These are phyloP conservation scores for Lamprotornis superbus DNA, from an alignment of 2,113 vertebrate genomes.

Conservation along the genomic window DNA sequence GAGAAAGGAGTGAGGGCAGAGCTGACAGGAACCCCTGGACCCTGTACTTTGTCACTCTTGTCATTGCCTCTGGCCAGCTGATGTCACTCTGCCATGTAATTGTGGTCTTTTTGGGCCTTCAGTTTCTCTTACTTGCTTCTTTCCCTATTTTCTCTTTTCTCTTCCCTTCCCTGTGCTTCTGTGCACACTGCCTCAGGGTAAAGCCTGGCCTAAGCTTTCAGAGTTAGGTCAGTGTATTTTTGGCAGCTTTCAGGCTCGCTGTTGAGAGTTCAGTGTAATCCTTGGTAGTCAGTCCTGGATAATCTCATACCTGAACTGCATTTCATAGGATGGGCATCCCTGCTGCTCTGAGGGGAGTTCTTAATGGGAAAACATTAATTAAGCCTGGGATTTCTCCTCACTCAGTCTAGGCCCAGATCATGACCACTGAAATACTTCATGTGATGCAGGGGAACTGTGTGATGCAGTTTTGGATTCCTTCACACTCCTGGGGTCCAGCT, in stretches of 20 bases:
- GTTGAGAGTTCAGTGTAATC: neutral
- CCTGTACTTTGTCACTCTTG: fast-evolving
- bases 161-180: neutral
- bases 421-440: neutral
- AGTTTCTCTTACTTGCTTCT: neutral
- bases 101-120: neutral
- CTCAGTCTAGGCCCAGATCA: neutral
- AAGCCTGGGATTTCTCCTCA: neutral
- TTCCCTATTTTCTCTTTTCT: neutral
- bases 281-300: neutral
- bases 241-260: neutral
- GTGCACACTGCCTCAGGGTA: neutral
- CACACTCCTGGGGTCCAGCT: neutral
- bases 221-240: neutral
- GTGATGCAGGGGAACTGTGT: neutral
- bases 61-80: neutral
- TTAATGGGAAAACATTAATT: neutral
- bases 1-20: neutral
- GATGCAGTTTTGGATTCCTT: neutral
- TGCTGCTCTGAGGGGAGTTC: neutral
- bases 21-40: neutral
- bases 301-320: neutral
- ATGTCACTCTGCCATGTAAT: fast-evolving
- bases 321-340: neutral
- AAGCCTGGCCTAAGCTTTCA: neutral